Conservation (phyloP, 2,113 vertebrate genomes). For the Pelobates fuscus region DNA sequence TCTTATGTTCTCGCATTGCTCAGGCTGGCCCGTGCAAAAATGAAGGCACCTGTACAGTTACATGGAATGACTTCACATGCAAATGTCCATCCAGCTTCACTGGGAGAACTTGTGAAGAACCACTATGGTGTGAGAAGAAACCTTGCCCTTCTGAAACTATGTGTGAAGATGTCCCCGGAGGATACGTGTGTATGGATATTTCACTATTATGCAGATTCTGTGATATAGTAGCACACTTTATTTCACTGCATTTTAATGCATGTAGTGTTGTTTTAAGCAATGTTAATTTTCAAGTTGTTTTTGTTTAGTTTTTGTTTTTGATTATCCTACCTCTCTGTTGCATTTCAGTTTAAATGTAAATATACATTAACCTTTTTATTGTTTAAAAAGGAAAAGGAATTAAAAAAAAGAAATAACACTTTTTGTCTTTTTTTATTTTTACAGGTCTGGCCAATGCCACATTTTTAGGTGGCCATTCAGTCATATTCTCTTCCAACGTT, state of each 20-base stretch:
- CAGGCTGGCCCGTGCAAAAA: conserved; percentile 78
- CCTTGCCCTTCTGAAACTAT: conserved; percentile 74
- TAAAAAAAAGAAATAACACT: too few relatives aligned
- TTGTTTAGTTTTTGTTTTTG: too few relatives aligned
- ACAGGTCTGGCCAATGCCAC: conserved; percentile 84
- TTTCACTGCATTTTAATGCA: too few relatives aligned
- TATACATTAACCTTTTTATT: too few relatives aligned
- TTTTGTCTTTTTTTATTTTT: too few relatives aligned
- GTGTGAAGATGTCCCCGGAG: conserved; percentile 80
- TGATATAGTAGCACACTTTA: too few relatives aligned
- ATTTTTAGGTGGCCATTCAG: conserved; percentile 68
- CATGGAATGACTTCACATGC: conserved; percentile 94
- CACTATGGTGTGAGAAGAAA: conserved; percentile 81
- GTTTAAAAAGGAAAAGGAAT: too few relatives aligned
- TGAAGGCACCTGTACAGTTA: conserved; percentile 79
- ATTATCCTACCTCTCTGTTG: too few relatives aligned
- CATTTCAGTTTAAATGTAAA: too few relatives aligned
- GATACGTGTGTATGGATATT: conserved; percentile 86
- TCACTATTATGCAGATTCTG: neutral
- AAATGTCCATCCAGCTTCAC: conserved; percentile 80
- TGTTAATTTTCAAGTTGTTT: too few relatives aligned
- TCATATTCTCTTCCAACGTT: conserved; percentile 70
- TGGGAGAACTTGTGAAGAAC: conserved; percentile 81
- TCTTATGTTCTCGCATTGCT: neutral
- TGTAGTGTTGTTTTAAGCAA: too few relatives aligned